Evolutionary conservation across 2,113 vertebrate genomes (phyloP).

Genomic region (Actinemys pallida): DNA sequence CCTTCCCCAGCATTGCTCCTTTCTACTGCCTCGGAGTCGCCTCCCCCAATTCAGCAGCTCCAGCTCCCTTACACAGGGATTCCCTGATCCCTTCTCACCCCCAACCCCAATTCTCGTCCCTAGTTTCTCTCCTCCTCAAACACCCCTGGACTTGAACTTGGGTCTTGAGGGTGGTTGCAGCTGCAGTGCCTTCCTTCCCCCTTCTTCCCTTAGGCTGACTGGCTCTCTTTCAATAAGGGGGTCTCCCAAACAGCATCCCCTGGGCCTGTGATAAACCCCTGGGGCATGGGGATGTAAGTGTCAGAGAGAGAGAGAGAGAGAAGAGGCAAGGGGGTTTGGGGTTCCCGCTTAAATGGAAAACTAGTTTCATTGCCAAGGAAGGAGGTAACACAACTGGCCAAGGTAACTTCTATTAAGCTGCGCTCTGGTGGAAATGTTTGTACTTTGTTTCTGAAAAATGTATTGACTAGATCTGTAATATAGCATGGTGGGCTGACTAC

Average conservation of each 20-base stretch:
- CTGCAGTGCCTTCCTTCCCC: not conserved
- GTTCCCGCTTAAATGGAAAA: not conserved
- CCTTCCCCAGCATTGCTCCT: accelerated
- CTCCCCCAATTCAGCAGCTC: too few relatives aligned
- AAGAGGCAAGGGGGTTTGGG: too few relatives aligned
- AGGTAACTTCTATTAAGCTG: accelerated
- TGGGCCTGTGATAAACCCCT: too few relatives aligned
- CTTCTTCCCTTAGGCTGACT: not conserved
- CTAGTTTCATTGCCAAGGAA: not conserved
- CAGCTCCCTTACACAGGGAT: too few relatives aligned
- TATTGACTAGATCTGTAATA: not conserved
- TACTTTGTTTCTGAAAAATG: not conserved
- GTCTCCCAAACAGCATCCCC: too few relatives aligned
- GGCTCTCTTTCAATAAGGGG: not conserved
- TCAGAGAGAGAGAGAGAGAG: too few relatives aligned
- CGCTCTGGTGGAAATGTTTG: not conserved
- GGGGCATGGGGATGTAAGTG: too few relatives aligned
- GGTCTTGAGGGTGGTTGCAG: too few relatives aligned
- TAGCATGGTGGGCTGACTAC: not conserved
- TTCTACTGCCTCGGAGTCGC: too few relatives aligned
- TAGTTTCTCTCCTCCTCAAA: not conserved
- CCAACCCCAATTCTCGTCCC: not conserved
- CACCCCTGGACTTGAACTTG: not conserved
- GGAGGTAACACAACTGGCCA: not conserved
- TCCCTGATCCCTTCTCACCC: not conserved